Evolutionary conservation across 30 jellyfish, hydroid and myxozoan species (phyloP).

Genomic region (Pelagia noctiluca): DNA sequence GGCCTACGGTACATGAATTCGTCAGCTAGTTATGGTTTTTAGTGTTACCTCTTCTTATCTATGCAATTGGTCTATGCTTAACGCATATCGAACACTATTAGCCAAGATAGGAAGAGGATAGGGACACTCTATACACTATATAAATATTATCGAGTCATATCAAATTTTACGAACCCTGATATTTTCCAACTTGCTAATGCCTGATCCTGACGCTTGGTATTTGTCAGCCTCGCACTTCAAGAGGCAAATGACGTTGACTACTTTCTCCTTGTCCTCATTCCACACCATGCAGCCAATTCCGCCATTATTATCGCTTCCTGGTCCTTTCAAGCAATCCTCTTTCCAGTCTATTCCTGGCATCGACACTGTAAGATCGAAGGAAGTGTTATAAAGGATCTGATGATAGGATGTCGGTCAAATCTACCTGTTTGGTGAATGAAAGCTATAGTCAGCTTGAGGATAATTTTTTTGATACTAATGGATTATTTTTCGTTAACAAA

Average conservation of each 20-base stretch:
- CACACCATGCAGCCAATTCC: conserved; percentile 38
- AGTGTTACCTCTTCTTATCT: not conserved
- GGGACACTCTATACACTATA: not conserved
- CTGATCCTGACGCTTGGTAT: conserved; percentile 8
- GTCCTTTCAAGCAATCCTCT: conserved; percentile 22
- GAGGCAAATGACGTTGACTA: conserved; percentile 45
- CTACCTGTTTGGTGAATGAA: not conserved
- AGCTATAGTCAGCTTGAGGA: not conserved
- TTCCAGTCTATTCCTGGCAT: conserved; percentile 62
- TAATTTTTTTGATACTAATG: no score
- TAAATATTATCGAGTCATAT: not conserved
- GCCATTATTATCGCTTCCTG: not conserved
- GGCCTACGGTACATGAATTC: no score
- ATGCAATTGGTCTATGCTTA: no score
- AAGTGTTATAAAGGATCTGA: not conserved
- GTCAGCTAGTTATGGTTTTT: not conserved
- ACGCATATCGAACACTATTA: not conserved
- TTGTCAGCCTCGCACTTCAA: conserved; percentile 55
- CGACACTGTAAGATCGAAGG: not conserved
- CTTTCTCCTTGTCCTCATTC: conserved; percentile 37
- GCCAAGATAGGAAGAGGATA: not conserved
- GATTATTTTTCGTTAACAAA: no score
- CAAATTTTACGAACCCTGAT: conserved; percentile 1
- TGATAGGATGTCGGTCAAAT: not conserved
- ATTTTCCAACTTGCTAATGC: not conserved